Conservation (phyloP, 1,140 invertebrate genomes). For the Plodia interpunctella region DNA sequence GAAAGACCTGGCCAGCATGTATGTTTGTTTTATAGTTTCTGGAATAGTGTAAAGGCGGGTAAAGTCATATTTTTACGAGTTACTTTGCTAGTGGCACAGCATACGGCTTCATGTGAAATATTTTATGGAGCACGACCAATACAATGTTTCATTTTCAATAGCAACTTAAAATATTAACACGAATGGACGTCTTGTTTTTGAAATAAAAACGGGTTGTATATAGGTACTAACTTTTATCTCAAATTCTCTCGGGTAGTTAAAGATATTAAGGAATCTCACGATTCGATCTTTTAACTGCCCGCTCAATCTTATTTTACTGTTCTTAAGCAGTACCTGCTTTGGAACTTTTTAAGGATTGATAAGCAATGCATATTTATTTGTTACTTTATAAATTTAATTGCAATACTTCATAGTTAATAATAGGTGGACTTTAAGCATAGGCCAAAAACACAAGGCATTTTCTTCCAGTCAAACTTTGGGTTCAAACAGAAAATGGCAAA, state of each 20-base stretch:
- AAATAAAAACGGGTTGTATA: background rate
- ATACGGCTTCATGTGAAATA: background rate
- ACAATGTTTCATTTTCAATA: slow-evolving; percentile 6
- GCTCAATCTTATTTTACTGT: too few relatives aligned
- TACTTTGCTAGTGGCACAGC: background rate
- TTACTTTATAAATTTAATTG: too few relatives aligned
- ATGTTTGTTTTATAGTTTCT: slow-evolving; percentile 13
- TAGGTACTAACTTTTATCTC: background rate
- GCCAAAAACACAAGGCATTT: too few relatives aligned
- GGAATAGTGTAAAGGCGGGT: background rate
- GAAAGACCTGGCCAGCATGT: slow-evolving; percentile 9
- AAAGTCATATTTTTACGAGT: slow-evolving; percentile 2
- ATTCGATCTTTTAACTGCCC: too few relatives aligned
- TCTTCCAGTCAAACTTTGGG: too few relatives aligned
- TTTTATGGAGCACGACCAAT: slow-evolving; percentile 8
- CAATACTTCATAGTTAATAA: too few relatives aligned
- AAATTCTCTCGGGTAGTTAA: background rate
- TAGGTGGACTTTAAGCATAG: too few relatives aligned
- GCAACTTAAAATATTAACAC: slow-evolving; percentile 6
- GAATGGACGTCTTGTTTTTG: slow-evolving; percentile 5
- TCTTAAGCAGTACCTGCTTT: too few relatives aligned
- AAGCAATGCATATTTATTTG: too few relatives aligned
- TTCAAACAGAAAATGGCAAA: too few relatives aligned
- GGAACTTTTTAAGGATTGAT: too few relatives aligned
- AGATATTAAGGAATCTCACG: too few relatives aligned